phyloP scores from a whole-genome alignment of 92 coral and sea anemone genomes.

The Pocillopora grandis region DNA sequence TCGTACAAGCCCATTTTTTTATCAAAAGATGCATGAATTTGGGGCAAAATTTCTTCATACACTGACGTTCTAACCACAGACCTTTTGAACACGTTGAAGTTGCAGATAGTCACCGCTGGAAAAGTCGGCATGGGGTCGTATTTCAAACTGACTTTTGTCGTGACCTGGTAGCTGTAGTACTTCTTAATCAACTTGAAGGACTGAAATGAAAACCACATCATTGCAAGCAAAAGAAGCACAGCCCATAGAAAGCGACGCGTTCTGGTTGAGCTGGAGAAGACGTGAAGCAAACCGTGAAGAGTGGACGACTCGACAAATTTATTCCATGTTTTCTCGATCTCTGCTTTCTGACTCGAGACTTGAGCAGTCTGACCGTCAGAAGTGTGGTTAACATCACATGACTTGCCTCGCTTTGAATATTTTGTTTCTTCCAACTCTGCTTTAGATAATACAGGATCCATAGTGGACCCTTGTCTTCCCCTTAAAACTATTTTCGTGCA shows the following conservation, averaged over 20 bases:
- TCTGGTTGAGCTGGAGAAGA: slow-evolving; percentile 36
- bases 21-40: neutral
- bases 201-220: slow-evolving; percentile 31
- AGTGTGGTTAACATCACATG: too few relatives aligned
- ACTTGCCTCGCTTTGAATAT: too few relatives aligned
- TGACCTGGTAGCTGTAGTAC: slow-evolving; percentile 41
- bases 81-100: slow-evolving; percentile 45
- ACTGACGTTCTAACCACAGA: neutral
- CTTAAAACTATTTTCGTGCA: too few relatives aligned
- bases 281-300: slow-evolving; percentile 58
- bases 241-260: slow-evolving; percentile 50
- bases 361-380: too few relatives aligned
- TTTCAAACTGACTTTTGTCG: slow-evolving; percentile 42
- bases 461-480: too few relatives aligned
- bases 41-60: neutral
- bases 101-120: slow-evolving; percentile 65
- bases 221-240: slow-evolving; percentile 32
- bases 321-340: slow-evolving; percentile 9
- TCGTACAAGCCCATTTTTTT: neutral
- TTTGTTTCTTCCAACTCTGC: too few relatives aligned
- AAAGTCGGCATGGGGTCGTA: slow-evolving; percentile 34
- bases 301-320: slow-evolving; percentile 40
- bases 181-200: slow-evolving; percentile 25
- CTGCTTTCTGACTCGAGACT: neutral
- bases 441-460: too few relatives aligned